Evolutionary conservation across 2,888 invertebrate genomes (phyloP).

Genomic region (Dasysyrphus albostriatus): DNA sequence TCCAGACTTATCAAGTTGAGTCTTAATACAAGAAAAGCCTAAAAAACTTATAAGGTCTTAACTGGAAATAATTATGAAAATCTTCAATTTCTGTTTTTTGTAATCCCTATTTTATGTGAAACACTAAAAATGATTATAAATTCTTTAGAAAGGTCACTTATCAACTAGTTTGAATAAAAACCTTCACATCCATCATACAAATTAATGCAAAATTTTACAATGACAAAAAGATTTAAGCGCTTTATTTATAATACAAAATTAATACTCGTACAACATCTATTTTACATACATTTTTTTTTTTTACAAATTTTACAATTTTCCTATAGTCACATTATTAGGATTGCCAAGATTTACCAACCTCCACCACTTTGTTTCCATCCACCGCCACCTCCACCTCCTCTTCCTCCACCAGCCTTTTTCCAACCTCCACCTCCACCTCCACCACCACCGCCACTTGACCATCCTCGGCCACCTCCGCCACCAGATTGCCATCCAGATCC

Average conservation of each 20-base stretch:
- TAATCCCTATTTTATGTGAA: too few species aligned
- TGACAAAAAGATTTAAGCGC: constrained; percentile 25
- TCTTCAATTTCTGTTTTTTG: too few species aligned
- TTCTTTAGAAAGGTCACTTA: too few species aligned
- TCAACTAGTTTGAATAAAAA: too few species aligned
- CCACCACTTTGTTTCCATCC: constrained; percentile 40
- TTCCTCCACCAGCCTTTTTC: constrained; percentile 28
- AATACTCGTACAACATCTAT: constrained; percentile 43
- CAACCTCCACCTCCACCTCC: constrained; percentile 72
- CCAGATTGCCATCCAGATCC: constrained; percentile 64
- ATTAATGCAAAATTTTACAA: not conserved
- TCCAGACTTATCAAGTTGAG: too few species aligned
- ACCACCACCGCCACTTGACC: constrained; percentile 77
- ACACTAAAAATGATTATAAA: too few species aligned
- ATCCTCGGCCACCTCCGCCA: constrained; percentile 57
- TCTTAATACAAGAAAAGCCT: too few species aligned
- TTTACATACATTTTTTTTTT: constrained; percentile 49
- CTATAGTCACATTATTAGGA: constrained; percentile 55
- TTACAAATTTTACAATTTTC: constrained; percentile 69
- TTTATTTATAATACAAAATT: constrained; percentile 48
- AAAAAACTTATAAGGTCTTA: too few species aligned
- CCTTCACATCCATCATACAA: not conserved
- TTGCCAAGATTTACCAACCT: constrained; percentile 40
- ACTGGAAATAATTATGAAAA: too few species aligned
- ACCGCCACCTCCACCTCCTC: constrained; percentile 57